Base-by-base conservation (phyloP, 2,888 invertebrate species). In the Euzophera pinguis region DNA sequence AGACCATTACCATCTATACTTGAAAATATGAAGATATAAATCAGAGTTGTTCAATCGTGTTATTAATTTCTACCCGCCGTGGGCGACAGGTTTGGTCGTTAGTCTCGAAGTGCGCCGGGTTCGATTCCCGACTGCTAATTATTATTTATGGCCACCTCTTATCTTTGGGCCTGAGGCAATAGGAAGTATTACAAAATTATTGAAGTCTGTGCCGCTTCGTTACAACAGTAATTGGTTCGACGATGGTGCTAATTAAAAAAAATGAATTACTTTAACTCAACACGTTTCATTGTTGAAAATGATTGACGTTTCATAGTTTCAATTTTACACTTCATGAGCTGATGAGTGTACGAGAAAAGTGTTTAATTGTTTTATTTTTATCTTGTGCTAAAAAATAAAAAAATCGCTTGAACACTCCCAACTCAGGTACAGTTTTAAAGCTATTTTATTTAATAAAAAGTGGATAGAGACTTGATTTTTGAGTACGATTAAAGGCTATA, bases 101-200 rank as follows among this genome's bases (percentile, higher is more conserved):
- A 81, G 77, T 72, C 68, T 66, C 66, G 59, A 73, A 72, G 68
- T 68, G 66, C 69, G 67, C 59, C 69, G 60, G 75, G 74, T 83
- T 81, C 72, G 73, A 79, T 71, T 77, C 79, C 71, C 61, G 71
- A 66, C 64, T 67, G 64, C 71, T 81, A 81, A 86, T 84, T 82
- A 83, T 83, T 78, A 81, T 84, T 84, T 82, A 84, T 78, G 72
- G 63, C 50, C 55, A 64, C 64, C 67, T 71, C 71, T 79, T 75
- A 75, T 78, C 71, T 72, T 54, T 61, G 52, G 75, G 78, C 69
- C 49, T 22, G 55, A 52, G 78, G 74, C 68, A 52, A 49, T 64
- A 74, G 73, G 73, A 74, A 75, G 70, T 74, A 65, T 67, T 64
- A 69, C 58, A 58, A 67, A 71, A 67, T 22, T 65, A 63, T 62